These are phyloP conservation scores for Progne subis DNA, from an alignment of 2,113 vertebrate species.

Conservation along the genomic window DNA sequence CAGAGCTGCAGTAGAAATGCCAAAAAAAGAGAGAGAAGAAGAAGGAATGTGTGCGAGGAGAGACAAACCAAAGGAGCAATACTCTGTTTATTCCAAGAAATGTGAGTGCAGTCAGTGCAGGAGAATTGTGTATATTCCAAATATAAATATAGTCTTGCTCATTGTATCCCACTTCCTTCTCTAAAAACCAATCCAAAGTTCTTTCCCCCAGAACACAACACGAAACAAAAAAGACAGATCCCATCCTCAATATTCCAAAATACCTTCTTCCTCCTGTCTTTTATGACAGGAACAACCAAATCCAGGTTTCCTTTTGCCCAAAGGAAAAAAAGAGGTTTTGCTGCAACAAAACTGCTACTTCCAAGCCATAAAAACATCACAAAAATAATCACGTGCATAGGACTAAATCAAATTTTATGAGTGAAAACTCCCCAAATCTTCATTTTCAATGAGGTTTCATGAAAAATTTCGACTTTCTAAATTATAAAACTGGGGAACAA, in stretches of 20 bases:
- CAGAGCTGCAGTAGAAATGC: background rate
- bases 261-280: background rate
- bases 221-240: rapidly evolving
- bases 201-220: background rate
- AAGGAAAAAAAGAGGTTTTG: background rate
- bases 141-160: background rate
- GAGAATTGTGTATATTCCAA: background rate
- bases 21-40: background rate
- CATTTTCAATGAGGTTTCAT: background rate
- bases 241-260: background rate
- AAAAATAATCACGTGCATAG: rapidly evolving
- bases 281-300: background rate
- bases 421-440: background rate
- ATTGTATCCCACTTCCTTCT: background rate
- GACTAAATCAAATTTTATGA: background rate
- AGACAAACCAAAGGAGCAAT: background rate
- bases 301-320: background rate
- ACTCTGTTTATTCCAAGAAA: background rate
- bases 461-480: background rate
- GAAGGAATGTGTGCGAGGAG: background rate
- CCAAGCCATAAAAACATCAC: background rate
- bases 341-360: background rate
- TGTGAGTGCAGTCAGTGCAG: background rate
- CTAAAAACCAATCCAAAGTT: background rate
- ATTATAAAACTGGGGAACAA: background rate